Evolutionary conservation across 2,797 vertebrate genomes (phyloP).

Genomic region (Epinephelus coioides): DNA sequence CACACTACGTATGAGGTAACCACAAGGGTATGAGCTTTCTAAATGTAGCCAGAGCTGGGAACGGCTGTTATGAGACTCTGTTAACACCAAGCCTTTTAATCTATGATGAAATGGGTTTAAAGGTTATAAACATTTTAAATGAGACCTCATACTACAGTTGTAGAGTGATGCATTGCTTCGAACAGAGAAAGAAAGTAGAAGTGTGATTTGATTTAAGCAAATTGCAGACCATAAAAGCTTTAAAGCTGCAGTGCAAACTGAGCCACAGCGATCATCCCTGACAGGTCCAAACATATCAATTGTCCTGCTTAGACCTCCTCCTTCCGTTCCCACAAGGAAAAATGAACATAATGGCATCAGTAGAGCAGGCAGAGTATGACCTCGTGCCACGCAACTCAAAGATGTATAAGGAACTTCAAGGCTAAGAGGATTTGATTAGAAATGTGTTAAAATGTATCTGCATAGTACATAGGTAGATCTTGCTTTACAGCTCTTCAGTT

Average conservation of each 20-base stretch:
- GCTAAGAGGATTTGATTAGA: slow-evolving; percentile 4
- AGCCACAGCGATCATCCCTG: no score
- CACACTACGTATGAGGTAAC: slow-evolving; percentile 71
- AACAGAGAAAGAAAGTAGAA: background rate
- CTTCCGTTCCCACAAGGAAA: slow-evolving; percentile 34
- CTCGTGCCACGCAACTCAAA: no score
- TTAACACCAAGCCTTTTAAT: slow-evolving; percentile 15
- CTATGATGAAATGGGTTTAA: slow-evolving; percentile 2
- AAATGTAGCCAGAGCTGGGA: slow-evolving; percentile 72
- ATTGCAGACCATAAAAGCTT: no score
- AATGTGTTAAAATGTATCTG: background rate
- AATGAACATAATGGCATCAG: no score
- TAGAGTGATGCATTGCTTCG: background rate
- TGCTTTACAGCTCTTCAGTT: background rate
- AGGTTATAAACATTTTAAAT: background rate
- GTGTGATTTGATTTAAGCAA: background rate
- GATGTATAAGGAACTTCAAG: no score
- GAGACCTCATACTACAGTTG: background rate
- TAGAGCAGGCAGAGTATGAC: no score
- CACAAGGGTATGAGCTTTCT: slow-evolving; percentile 72
- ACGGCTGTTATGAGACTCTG: slow-evolving; percentile 63
- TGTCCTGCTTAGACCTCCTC: slow-evolving; percentile 13
- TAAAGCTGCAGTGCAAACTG: no score
- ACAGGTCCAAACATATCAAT: no score
- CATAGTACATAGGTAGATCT: no score